A percentile compares a stretch with the other conserved stretches of the same genome.
Conservation (phyloP, 2,888 invertebrate genomes). For the Lasioglossum villosulum region DNA sequence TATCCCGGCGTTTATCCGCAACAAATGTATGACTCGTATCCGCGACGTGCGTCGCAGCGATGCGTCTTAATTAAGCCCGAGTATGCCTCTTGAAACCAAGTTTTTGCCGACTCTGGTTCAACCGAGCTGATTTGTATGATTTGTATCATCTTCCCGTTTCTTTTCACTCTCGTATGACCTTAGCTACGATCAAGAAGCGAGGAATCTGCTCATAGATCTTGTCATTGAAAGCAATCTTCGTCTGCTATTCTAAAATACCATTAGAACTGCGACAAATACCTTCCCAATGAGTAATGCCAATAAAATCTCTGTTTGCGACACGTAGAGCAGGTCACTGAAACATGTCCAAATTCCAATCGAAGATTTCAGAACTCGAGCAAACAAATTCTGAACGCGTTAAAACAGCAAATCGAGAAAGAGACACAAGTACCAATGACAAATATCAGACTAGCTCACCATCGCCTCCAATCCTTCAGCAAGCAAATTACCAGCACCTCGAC, state of each 20-base stretch:
- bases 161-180: background rate
- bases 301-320: background rate
- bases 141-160: background rate
- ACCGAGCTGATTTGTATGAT: background rate
- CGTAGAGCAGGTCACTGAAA: background rate
- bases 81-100: background rate
- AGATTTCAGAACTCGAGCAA: background rate
- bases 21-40: constrained; percentile 58
- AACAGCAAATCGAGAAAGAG: background rate
- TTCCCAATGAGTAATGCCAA: background rate
- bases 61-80: constrained; percentile 37
- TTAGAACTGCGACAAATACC: too few relatives aligned
- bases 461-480: background rate
- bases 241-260: background rate
- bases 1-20: constrained; percentile 24
- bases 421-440: background rate
- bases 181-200: background rate
- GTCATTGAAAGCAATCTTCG: background rate
- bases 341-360: background rate
- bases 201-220: background rate
- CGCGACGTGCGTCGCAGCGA: background rate
- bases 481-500: background rate
- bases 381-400: background rate
- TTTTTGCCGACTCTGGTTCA: background rate
- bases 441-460: background rate